phyloP scores from a whole-genome alignment of 2,888 invertebrate species.

The Steinernema scapterisci region DNA sequence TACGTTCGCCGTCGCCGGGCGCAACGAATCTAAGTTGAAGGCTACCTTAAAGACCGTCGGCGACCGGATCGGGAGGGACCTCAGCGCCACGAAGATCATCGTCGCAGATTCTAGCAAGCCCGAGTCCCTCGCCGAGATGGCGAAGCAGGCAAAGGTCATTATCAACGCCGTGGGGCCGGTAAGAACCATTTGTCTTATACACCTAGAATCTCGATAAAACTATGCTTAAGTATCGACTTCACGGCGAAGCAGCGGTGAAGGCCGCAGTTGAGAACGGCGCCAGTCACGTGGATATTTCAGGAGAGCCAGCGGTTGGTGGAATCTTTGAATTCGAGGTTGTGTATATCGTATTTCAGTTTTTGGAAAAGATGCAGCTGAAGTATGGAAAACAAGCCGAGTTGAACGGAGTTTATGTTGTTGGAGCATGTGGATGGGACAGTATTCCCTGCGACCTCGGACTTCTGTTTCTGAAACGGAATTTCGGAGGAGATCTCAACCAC shows the following conservation, averaged over 20 bases:
- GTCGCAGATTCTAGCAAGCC: constrained; percentile 80
- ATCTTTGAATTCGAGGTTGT: constrained; percentile 4
- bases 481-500: constrained; percentile 72
- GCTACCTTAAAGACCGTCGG: constrained; percentile 11
- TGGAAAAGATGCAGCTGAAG: constrained; percentile 81
- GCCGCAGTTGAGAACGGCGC: constrained; percentile 81
- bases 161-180: constrained; percentile 88
- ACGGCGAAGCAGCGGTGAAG: constrained; percentile 83
- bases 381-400: constrained; percentile 74
- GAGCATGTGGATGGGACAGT: constrained; percentile 89
- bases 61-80: constrained; percentile 4
- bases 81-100: constrained; percentile 72
- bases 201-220: background rate
- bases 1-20: constrained; percentile 18
- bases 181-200: constrained; percentile 50
- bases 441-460: constrained; percentile 86
- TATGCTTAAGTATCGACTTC: constrained; percentile 72
- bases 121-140: constrained; percentile 80
- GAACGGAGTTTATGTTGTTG: constrained; percentile 78
- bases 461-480: constrained; percentile 77
- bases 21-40: constrained; percentile 16
- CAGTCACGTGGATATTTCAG: constrained; percentile 87
- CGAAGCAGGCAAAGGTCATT: constrained; percentile 78
- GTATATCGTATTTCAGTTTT: constrained; percentile 73
- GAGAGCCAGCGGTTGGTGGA: constrained; percentile 76